phyloP scores from a whole-genome alignment of 2,888 invertebrate genomes.

The Clitarchus hookeri region DNA sequence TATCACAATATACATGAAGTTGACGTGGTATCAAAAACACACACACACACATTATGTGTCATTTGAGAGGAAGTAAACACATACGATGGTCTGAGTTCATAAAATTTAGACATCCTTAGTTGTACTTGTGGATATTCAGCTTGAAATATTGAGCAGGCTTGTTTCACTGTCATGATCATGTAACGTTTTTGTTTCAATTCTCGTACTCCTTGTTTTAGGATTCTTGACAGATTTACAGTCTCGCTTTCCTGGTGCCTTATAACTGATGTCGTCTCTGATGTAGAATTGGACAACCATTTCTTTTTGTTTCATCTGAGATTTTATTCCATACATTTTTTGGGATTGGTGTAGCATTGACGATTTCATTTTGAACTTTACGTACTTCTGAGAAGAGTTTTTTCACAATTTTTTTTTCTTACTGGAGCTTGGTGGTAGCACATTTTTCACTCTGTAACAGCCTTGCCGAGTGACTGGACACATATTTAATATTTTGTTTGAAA shows the following conservation, averaged over 20 bases:
- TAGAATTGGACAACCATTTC: conserved; percentile 2
- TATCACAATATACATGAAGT: background rate
- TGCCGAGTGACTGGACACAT: background rate
- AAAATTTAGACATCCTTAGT: background rate
- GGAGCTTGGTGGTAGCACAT: background rate
- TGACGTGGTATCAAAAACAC: background rate
- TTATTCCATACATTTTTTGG: background rate
- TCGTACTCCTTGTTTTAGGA: background rate
- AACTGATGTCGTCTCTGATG: background rate
- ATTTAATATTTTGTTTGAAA: background rate
- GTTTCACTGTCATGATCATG: background rate
- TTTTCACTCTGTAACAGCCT: background rate
- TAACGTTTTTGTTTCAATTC: background rate
- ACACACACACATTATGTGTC: background rate
- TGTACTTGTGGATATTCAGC: background rate
- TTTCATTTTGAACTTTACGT: background rate
- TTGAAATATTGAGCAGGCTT: background rate
- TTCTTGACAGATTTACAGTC: background rate
- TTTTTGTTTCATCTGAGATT: background rate
- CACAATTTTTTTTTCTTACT: background rate
- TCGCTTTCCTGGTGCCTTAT: background rate
- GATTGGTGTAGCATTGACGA: background rate
- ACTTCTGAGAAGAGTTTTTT: background rate
- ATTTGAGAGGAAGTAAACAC: background rate
- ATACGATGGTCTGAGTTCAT: background rate